Conservation (phyloP, 2,797 vertebrate genomes). For the Mus spretus region DNA sequence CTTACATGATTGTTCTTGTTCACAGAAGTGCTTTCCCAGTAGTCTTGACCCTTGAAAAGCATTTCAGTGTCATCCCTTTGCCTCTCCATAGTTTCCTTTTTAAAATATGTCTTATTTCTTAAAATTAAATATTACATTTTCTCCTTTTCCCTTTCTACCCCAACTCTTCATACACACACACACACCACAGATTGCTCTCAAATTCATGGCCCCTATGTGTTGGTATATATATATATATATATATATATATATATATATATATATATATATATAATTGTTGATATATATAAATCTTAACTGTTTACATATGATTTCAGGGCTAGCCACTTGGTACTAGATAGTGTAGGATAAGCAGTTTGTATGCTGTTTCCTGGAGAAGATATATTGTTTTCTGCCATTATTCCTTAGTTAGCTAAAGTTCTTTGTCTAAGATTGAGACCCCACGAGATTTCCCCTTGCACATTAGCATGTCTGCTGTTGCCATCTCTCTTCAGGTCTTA, state of each 20-base stretch:
- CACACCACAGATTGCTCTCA: neutral
- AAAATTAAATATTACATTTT: neutral
- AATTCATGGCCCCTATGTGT: neutral
- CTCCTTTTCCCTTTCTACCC: neutral
- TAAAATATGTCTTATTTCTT: neutral
- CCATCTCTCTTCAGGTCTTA: neutral
- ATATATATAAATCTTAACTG: neutral
- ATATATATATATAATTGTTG: neutral
- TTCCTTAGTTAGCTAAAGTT: neutral
- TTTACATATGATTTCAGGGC: neutral
- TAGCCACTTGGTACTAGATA: neutral
- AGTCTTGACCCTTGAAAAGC: neutral
- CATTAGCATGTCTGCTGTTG: neutral
- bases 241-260: neutral
- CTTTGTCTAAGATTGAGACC: neutral
- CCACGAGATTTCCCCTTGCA: neutral
- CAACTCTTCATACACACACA: neutral
- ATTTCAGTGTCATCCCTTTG: neutral
- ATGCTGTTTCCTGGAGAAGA: neutral
- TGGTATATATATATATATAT: neutral
- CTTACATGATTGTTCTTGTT: neutral
- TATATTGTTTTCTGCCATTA: neutral
- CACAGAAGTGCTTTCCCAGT: neutral
- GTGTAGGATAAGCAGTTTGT: neutral
- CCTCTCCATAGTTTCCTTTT: neutral